Base-by-base conservation (phyloP, 1,140 invertebrate species). In the Mylabris phalerata region DNA sequence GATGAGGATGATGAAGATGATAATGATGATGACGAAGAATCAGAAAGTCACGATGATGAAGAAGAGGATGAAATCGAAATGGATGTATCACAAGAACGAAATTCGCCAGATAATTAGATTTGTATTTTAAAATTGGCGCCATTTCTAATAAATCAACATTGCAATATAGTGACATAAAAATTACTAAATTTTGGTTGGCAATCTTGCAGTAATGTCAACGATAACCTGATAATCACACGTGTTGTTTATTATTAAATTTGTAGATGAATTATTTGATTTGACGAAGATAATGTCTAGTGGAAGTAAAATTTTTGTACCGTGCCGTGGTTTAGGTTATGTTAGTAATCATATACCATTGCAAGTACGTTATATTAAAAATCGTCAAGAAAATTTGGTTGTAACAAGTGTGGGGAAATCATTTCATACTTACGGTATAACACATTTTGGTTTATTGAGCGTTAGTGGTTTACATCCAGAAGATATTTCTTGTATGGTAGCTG, bases 361-460 rank as follows among this genome's bases (percentile, higher is more conserved):
- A 44, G 84, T 89, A 6, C 80, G 93, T 60, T 95, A 92, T 73
- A 90, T 97, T 50, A 81, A 87, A 69, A 82, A 82, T 60, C 79
- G 92, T 59, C 88, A 92, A 67, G 93, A 97, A 77, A 91, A 92
- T 68, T 78, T 96, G 19, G 82, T 98, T 13, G 84, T 92, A 41
- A 95, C 93, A 7, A 92, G 88, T 71, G 87, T 95, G 38, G 94
- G 94, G 6, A 89, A 87, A 72, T 83, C 87, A 48, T 97, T 97
- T 74, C 92, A 96, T 70, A 94, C 92, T 0, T 98, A 96, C 71
- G 89, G 89, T 32, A 87, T 85, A 70, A 80, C 82, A 11, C 90
- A 92, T 71, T 88, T 97, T 57, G 83, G 85, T 4, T 78, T 96
- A 13, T 71, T 95, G 7, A 90, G 84, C 69, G 88, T 95, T 2